Percentiles rank a stretch among this genome's conserved stretches.
These are phyloP conservation scores for Heliconius hewitsoni DNA, from an alignment of 1,140 invertebrate species.

Conservation along the genomic window DNA sequence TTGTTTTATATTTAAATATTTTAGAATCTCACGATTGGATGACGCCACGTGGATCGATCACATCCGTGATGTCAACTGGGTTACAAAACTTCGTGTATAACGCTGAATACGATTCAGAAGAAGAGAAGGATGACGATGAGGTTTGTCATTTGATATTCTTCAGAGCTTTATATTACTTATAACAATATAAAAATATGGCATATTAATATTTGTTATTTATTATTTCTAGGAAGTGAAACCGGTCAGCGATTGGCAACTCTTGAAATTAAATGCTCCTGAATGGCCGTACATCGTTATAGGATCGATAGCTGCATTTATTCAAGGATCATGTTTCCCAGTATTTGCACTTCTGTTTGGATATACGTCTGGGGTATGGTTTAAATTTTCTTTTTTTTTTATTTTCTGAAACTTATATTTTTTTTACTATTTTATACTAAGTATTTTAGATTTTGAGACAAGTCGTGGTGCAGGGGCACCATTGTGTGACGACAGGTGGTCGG, in stretches of 20 bases:
- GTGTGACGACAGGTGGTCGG: too few species aligned
- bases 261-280: slow-evolving; percentile 89
- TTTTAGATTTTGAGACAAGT: too few species aligned
- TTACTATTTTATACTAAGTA: too few species aligned
- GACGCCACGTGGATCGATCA: slow-evolving; percentile 69
- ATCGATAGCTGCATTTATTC: slow-evolving; percentile 85
- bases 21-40: slow-evolving; percentile 73
- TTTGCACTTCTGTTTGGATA: slow-evolving; percentile 93
- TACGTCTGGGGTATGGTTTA: slow-evolving; percentile 85
- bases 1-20: not conserved
- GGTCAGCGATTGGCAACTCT: slow-evolving; percentile 82
- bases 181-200: not conserved
- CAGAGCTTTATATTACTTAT: not conserved
- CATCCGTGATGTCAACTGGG: slow-evolving; percentile 67
- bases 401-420: not conserved
- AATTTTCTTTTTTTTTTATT: not conserved
- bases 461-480: too few species aligned
- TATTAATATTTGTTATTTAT: slow-evolving; percentile 16
- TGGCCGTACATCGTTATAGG: slow-evolving; percentile 89
- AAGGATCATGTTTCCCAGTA: slow-evolving; percentile 89
- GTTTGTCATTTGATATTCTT: slow-evolving; percentile 36
- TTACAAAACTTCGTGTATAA: slow-evolving; percentile 65
- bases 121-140: slow-evolving; percentile 61
- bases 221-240: slow-evolving; percentile 58
- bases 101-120: slow-evolving; percentile 57